phyloP scores from a whole-genome alignment of 2,888 invertebrate genomes.

The Slavum lentiscoides region DNA sequence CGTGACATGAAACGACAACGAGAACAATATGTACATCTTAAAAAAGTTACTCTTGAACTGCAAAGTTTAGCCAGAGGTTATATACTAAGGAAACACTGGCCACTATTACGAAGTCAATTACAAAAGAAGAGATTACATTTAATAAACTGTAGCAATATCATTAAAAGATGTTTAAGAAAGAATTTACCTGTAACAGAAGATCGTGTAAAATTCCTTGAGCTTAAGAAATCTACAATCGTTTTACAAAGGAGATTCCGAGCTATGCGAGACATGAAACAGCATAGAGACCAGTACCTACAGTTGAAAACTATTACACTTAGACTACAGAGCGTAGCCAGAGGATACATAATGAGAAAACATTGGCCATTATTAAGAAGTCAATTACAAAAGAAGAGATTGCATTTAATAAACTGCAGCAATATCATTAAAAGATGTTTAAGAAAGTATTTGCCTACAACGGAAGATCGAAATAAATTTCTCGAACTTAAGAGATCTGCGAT shows the following conservation, averaged over 20 bases:
- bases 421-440: slow-evolving; percentile 44
- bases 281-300: slow-evolving; percentile 20
- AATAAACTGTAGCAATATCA: background rate
- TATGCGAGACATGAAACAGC: slow-evolving; percentile 16
- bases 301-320: slow-evolving; percentile 1
- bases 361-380: background rate
- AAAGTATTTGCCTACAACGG: slow-evolving; percentile 14
- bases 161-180: slow-evolving; percentile 5
- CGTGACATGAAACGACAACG: background rate
- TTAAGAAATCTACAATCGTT: slow-evolving; percentile 31
- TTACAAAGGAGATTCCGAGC: slow-evolving; percentile 51
- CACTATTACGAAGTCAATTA: background rate
- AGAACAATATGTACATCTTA: background rate
- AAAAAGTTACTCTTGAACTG: background rate
- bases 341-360: slow-evolving; percentile 9
- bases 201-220: background rate
- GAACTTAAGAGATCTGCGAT: slow-evolving; percentile 34
- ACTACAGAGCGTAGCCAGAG: slow-evolving; percentile 35
- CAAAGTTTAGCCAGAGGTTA: slow-evolving; percentile 30
- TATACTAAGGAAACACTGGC: slow-evolving; percentile 17
- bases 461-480: slow-evolving; percentile 21
- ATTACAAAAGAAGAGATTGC: background rate
- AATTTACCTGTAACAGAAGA: slow-evolving; percentile 17
- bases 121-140: background rate
- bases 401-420: background rate